Evolutionary conservation across 2,797 vertebrate species (phyloP), one percentile per base, ranked within the genome.

Genomic region (Gallinago solitaria): DNA sequence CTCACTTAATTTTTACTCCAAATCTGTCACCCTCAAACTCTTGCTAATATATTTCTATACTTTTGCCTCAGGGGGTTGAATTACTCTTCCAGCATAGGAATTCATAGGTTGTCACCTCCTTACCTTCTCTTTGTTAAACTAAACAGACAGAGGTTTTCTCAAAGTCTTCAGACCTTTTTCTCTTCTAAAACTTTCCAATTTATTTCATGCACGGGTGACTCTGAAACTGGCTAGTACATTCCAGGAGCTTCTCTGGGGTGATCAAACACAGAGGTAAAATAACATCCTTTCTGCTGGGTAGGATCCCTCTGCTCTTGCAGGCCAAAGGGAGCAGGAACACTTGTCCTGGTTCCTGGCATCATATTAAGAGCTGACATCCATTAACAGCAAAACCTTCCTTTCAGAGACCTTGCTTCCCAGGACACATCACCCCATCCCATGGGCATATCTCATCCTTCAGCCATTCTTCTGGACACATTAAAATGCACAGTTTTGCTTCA

Each of bases 121-220:
- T 50, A 65, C 43, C 24, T 18, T 69, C 53, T 67, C 60, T 83
- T 54, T 77, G 89, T 86, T 83, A 56, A 95, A 83, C 61, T 81
- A 39, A 74, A 63, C 9, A 83, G 53, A 83, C 9, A 86, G 43
- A 92, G 69, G 30, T 63, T 82, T 93, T 73, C 54, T 65, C 63
- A 56, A 85, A 88, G 59, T 16, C 75, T 91, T 83, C 2, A 11
- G 25, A 67, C 1, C 0, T 3, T 16, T 12, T 57, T 59, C 39
- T 14, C 0, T 17, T 7, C n/a, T 32, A 57, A 87, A 78, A 41
- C 67, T 37, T 83, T 77, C 25, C 7, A 28, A 73, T 56, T 91
- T 65, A 64, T 88, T 83, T 88, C 37, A 80, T 21, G 50, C 59
- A 20, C 63, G 8, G 63, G 25, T 65, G 63, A 84, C 57, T 85